These are phyloP conservation scores for Actinernus sp. DNA, from an alignment of 92 coral and sea anemone genomes.

Conservation along the genomic window DNA sequence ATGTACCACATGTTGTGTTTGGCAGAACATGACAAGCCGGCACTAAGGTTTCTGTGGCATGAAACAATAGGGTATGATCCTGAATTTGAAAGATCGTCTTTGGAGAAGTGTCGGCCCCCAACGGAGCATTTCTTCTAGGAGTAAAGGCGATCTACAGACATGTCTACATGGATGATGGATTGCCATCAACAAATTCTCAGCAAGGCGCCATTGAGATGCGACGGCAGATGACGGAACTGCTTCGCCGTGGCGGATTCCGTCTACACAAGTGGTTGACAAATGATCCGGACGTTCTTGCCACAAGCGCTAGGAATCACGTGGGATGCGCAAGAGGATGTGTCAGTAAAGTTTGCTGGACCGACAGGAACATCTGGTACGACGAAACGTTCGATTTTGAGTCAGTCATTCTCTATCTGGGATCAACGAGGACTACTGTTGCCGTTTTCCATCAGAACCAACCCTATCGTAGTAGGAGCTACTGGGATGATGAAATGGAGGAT, in stretches of 20 bases:
- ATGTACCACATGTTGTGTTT: too few species aligned
- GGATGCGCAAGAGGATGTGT: too few species aligned
- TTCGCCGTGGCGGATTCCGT: slow-evolving; percentile 31
- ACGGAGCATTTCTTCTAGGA: too few species aligned
- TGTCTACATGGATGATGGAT: slow-evolving; percentile 28
- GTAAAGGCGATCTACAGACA: too few species aligned
- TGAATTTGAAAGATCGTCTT: too few species aligned
- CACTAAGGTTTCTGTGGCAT: too few species aligned
- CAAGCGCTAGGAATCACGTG: too few species aligned
- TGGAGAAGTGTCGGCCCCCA: too few species aligned
- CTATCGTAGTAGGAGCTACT: neutral
- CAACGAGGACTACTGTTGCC: slow-evolving; percentile 14
- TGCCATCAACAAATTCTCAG: slow-evolving; percentile 22
- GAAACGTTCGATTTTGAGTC: slow-evolving; percentile 24
- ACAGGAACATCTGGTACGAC: slow-evolving; percentile 12
- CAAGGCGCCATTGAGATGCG: slow-evolving; percentile 25
- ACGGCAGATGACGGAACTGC: slow-evolving; percentile 31
- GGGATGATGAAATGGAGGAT: slow-evolving; percentile 14
- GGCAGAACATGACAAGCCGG: too few species aligned
- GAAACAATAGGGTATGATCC: too few species aligned
- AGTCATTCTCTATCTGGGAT: slow-evolving; percentile 23
- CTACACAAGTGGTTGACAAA: too few species aligned
- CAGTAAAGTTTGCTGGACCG: slow-evolving; percentile 10
- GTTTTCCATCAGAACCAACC: slow-evolving; percentile 11
- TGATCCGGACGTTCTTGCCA: too few species aligned